Base-by-base conservation (phyloP, 2,113 vertebrate genomes). In the Xenopus laevis region DNA sequence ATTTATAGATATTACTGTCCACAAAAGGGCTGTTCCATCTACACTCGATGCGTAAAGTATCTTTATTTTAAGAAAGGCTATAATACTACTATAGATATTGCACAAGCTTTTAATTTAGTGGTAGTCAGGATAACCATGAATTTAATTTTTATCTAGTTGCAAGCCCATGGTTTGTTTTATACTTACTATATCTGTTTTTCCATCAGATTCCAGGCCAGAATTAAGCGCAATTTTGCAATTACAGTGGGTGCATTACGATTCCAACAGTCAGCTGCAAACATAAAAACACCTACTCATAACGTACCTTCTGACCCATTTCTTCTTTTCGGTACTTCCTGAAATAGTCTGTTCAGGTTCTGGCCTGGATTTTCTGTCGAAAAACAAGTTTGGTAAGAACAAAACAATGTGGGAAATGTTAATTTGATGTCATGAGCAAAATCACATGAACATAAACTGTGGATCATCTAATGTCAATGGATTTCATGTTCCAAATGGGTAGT, bases 331-430 rank as follows among this genome's bases (percentile, higher is more conserved):
- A 91, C 93, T 91, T 98, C 96, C 93, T 97, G 95, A 96, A 95
- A 96, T 92, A 96, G 87, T 92, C 94, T 93, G 94, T 94, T 96
- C 94, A 97, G 94, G 93, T 94, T 94, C 94, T 98, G 96, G 94
- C 96, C 96, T 93, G 96, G 95, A 94, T 94, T 94, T 93, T 98
- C 96, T 97, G 95, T 97, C 94, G 95, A 95, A 94, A 96, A 94
- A 95, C 93, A 95, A 95, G 93, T 91, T 91, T 85, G 92, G 92
- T 93, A 94, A 93, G 91, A 93, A 94, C 90, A 92, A 93, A 94
- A 93, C 91, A 92, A 90, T 91, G 91, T 88, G 89, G 89, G 89
- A 79, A 79, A 84, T 84, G 45, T 53, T 85, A 86, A 84, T 86
- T 75, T 84, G 82, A 89, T 83, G 82, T 82, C 74, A 85, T 30